A percentile compares a stretch with the other conserved stretches of the same genome.
Conservation (phyloP, 1,140 invertebrate genomes). For the Drosophila saltans region DNA sequence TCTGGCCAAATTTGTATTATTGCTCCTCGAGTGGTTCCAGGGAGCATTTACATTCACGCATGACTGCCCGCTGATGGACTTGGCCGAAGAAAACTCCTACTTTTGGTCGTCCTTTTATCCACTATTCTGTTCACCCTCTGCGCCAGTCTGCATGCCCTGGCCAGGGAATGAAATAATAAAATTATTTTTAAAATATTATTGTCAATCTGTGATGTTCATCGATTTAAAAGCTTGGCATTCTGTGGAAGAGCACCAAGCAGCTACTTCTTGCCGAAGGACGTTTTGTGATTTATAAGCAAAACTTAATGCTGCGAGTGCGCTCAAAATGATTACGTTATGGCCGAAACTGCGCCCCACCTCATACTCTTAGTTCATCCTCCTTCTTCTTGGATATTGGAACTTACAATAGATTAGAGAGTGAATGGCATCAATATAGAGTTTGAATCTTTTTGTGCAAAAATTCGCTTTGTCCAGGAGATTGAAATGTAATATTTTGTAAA, state of each 20-base stretch:
- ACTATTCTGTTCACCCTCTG: too few relatives aligned
- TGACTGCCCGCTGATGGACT: conserved; percentile 64
- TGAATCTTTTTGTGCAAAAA: conserved; percentile 20
- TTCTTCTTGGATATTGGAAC: conserved; percentile 17
- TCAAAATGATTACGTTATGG: conserved; percentile 63
- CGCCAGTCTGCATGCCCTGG: conserved; percentile 45
- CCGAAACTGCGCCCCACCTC: background rate
- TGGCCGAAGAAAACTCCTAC: background rate
- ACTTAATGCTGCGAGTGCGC: conserved; percentile 71
- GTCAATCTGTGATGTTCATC: conserved; percentile 75
- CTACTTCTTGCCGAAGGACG: conserved; percentile 33
- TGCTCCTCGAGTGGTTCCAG: conserved; percentile 63
- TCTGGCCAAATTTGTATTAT: conserved; percentile 63
- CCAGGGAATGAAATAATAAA: conserved; percentile 76
- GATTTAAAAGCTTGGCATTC: conserved; percentile 69
- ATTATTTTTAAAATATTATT: conserved; percentile 81
- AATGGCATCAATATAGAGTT: conserved; percentile 55
- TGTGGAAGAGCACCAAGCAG: background rate
- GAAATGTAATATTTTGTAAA: conserved; percentile 74
- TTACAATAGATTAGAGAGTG: conserved; percentile 69
- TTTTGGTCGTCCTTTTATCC: background rate
- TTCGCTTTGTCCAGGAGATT: conserved; percentile 55
- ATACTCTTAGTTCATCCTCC: conserved; percentile 9
- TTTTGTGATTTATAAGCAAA: conserved; percentile 78
- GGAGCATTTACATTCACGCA: conserved; percentile 72